Evolutionary conservation across 2,113 vertebrate species (phyloP), one percentile per base, ranked within the genome.

Genomic region (Ploceus nigricollis): DNA sequence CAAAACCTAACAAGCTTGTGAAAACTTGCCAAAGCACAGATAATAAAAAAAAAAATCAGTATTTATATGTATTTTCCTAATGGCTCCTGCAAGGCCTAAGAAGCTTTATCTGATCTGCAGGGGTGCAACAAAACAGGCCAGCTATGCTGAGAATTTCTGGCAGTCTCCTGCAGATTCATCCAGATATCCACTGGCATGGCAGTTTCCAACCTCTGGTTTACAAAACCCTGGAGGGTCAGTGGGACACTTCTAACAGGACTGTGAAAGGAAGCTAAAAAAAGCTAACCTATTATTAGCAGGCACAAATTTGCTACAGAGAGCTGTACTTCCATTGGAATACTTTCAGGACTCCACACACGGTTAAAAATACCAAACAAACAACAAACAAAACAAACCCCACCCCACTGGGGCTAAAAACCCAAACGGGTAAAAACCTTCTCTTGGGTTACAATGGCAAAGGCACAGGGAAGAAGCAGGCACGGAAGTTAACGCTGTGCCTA

Each of bases 281-380:
- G 90, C 40, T 72, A 73, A 22, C 35, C 92, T 94, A 96, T 90
- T 93, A 92, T 93, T 93, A 96, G 94, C 80, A 89, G 47, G 33
- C 50, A 92, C 81, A 72, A 65, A 92, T 90, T 88, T 79, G 50
- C 50, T 63, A 69, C 1, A 61, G 40, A 63, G 35, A 44, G 37
- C 22, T 61, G 22, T 9, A 63, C 19, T 73, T 77, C 58, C 71
- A 83, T 0, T 33, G 18, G 33, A 92, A 15, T 51, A 42, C n/a
- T 81, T 66, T 31, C 0, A 0, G 9, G n/a, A 90, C 17, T 51
- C 40, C 16, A 39, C 24, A 51, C 2, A 16, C 1, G 4, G 42
- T 75, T 78, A 18, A 69, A 87, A 78, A 86, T 18, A 27, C 1
- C 13, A 58, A 42, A 2, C 18, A 64, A 91, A 21, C 6, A 31